Base-by-base conservation (phyloP, 2,797 vertebrate species). In the Etheostoma perlongum region DNA sequence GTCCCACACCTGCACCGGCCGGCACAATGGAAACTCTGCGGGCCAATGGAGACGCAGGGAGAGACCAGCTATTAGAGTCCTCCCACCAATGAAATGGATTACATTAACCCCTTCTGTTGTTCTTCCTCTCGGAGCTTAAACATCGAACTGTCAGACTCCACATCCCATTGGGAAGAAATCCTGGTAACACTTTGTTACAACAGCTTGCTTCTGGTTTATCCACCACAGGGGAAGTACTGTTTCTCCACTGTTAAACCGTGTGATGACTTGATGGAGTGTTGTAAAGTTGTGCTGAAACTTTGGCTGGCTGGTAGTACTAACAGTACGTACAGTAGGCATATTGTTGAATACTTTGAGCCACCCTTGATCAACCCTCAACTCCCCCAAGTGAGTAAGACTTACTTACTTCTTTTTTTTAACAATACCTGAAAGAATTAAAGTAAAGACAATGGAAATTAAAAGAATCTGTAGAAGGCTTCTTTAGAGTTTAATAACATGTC, bases 1-100 rank as follows among this genome's bases (percentile, higher is more conserved):
- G 96, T 96, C 95, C 95, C 91, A 97, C 97, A 97, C 97, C 97
- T 97, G 97, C 95, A 94, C 91, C 91, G 90, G 79, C 91, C 93
- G 81, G 87, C 90, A 95, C 94, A 95, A 95, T 95, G 94, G 94
- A 93, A 95, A 95, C 91, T 93, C 85, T 74, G 90, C 85, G 81
- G 92, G 82, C 92, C 90, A 84, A 89, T 87, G 89, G 88, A 88
- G 88, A 91, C 49, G 68, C 80, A 87, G 78, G 75, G 83, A 89
- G 76, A 88, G 90, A 89, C 6, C 76, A 79, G 89, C 90, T 90
- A 91, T 90, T 90, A 90, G 89, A 91, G 83, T 83, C 84, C 87
- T 40, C 91, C 84, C 83, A 67, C 87, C 87, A 85, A 90, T 93
- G 89, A 94, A 91, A 91, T 93, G 87, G 83, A 92, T 88, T 90